Conservation (phyloP, 2,797 vertebrate species). For the Oreortyx pictus region DNA sequence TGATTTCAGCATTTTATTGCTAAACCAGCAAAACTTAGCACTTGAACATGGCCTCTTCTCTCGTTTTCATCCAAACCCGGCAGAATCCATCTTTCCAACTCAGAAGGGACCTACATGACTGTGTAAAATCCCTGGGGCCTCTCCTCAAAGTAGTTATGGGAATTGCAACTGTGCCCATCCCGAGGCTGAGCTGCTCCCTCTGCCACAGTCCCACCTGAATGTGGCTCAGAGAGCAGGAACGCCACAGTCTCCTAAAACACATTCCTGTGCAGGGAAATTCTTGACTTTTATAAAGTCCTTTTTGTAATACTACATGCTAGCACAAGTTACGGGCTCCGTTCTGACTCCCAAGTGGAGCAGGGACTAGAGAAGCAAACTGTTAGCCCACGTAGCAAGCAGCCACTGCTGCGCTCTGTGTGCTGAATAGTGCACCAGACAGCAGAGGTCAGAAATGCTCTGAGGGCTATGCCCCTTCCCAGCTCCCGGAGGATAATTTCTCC, state of each 20-base stretch:
- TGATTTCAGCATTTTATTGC: not conserved
- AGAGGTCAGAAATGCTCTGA: not conserved
- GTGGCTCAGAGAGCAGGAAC: not conserved
- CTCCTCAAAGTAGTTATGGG: not conserved
- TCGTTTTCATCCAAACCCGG: not conserved
- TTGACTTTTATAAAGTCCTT: not conserved
- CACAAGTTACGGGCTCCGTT: not conserved
- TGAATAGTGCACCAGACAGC: not conserved
- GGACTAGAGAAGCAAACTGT: not conserved
- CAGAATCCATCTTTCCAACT: conserved; percentile 36
- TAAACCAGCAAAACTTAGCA: not conserved
- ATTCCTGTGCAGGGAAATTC: not conserved
- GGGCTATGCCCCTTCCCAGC: not conserved
- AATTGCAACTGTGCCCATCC: no score
- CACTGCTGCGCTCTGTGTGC: not conserved
- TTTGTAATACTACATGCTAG: not conserved
- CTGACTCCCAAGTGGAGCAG: not conserved
- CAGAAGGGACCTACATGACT: conserved; percentile 21
- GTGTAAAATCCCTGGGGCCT: conserved; percentile 17
- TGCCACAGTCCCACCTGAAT: conserved; percentile 13
- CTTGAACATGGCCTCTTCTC: not conserved
- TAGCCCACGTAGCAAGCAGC: not conserved
- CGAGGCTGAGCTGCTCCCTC: not conserved
- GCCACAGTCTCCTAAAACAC: not conserved
- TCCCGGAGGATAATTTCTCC: not conserved